A percentile compares a stretch with the other conserved stretches of the same genome.
Evolutionary conservation across 2,113 vertebrate genomes (phyloP).

Genomic region (Lepus timidus): DNA sequence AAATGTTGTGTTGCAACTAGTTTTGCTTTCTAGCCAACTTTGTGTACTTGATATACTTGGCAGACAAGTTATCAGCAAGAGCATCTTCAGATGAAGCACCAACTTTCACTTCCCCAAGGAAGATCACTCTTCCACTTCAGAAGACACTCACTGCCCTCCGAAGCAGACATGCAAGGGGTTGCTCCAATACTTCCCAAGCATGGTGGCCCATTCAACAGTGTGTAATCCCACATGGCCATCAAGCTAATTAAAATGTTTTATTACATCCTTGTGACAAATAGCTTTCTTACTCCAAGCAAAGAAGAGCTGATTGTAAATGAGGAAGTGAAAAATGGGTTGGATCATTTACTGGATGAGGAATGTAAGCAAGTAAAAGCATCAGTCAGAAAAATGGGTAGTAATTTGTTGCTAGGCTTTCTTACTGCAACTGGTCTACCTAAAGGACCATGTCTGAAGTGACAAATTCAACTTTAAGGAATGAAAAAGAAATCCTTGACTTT

Average conservation of each 20-base stretch:
- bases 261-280: conserved; percentile 52
- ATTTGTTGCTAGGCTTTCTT: neutral
- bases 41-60: neutral
- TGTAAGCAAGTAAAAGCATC: conserved; percentile 43
- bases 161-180: neutral
- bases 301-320: conserved; percentile 39
- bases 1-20: conserved; percentile 56
- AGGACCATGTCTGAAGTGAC: neutral
- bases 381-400: conserved; percentile 3
- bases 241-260: conserved; percentile 65
- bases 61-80: conserved; percentile 55
- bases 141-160: neutral
- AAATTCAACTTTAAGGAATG: conserved; percentile 38
- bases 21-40: conserved; percentile 65
- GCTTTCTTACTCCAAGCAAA: conserved; percentile 52
- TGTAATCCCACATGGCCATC: neutral
- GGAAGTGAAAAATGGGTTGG: conserved; percentile 61
- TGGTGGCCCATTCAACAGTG: neutral
- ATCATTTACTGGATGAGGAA: conserved; percentile 47
- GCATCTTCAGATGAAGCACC: conserved; percentile 56
- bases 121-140: conserved; percentile 32
- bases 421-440: neutral
- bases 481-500: neutral
- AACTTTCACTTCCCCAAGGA: conserved; percentile 68
- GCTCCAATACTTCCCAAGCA: conserved; percentile 21